Evolutionary conservation across 92 coral and sea anemone genomes (phyloP), one percentile per base, ranked within the genome.

Genomic region (Zoanthus solanderi): DNA sequence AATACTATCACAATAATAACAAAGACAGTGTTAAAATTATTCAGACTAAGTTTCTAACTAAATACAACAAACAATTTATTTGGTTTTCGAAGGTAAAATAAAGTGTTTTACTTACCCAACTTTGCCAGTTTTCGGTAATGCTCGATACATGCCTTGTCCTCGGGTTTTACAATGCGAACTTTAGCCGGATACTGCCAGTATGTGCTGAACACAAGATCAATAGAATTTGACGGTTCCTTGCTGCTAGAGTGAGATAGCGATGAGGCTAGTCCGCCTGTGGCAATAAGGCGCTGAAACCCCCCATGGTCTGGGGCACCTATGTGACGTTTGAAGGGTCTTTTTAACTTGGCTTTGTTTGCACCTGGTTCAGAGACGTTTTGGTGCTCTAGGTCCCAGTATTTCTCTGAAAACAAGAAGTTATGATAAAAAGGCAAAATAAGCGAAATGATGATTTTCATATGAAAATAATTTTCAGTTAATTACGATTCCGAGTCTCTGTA

Each of bases 121-220:
- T 92, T 90, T 81, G 95, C 92, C 17, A 94, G 95, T 65, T 97
- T 97, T 47, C 99, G 92, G 85, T 92, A 95, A 72, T 90, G 93
- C 75, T 94, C 96, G 76, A 97, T 97, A 48, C 99, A 97, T 42
- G 98, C 98, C 58, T 90, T 95, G 72, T 97, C 97, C 77, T 93
- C 92, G 0, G 96, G 98, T 29, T 93, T 79, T 53, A 97, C 94
- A 50, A 97, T 82, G 81, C 99, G 91, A 12, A 97, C 99, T 89
- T 97, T 97, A 31, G 99, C 99, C 16, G 99, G 99, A 75, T 95
- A 97, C 91, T 95, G 98, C 99, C 99, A 97, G 73, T 97, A 97
- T 0, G 99, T 92, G 9, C 94, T 92, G 81, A 97, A 95, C 76
- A 95, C 92, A 57, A 97, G 91, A 79, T 97, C 99, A 73, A 97